phyloP scores from a whole-genome alignment of 2,797 vertebrate species.

The Brachyrhaphis roseni region DNA sequence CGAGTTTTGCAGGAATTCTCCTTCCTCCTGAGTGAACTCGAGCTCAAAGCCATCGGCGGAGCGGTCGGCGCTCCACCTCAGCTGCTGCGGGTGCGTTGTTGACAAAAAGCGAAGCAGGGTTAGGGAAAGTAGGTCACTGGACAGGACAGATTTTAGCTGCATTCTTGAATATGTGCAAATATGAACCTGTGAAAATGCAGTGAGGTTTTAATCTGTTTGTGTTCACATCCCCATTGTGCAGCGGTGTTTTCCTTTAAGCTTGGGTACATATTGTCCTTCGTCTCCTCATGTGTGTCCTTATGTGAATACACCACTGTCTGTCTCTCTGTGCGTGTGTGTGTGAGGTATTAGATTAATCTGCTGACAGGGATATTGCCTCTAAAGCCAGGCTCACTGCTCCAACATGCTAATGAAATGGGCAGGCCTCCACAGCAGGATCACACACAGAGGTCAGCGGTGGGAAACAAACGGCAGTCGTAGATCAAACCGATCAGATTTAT shows the following conservation, averaged over 20 bases:
- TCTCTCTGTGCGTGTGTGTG: slow-evolving; percentile 24
- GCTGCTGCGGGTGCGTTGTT: slow-evolving; percentile 39
- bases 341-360: slow-evolving; percentile 83
- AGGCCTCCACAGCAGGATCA: slow-evolving; percentile 79
- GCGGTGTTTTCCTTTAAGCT: slow-evolving; percentile 21
- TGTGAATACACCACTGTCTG: slow-evolving; percentile 16
- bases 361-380: slow-evolving; percentile 80
- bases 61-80: slow-evolving; percentile 44
- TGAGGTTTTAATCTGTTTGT: slow-evolving; percentile 23
- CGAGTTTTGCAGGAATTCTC: slow-evolving; percentile 21
- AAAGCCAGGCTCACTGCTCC: slow-evolving; percentile 80
- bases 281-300: slow-evolving; percentile 28
- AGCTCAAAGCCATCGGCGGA: background rate
- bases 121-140: slow-evolving; percentile 66
- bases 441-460: slow-evolving; percentile 75
- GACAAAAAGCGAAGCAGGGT: slow-evolving; percentile 68
- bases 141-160: slow-evolving; percentile 59
- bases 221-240: slow-evolving; percentile 3
- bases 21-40: background rate
- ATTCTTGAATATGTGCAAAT: slow-evolving; percentile 25
- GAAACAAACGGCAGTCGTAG: slow-evolving; percentile 38
- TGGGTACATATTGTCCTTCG: slow-evolving; percentile 12
- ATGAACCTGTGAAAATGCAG: slow-evolving; percentile 19
- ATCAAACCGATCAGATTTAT: background rate
- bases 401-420: slow-evolving; percentile 84